phyloP scores from a whole-genome alignment of 2,113 vertebrate genomes.

The Rhineura floridana region DNA sequence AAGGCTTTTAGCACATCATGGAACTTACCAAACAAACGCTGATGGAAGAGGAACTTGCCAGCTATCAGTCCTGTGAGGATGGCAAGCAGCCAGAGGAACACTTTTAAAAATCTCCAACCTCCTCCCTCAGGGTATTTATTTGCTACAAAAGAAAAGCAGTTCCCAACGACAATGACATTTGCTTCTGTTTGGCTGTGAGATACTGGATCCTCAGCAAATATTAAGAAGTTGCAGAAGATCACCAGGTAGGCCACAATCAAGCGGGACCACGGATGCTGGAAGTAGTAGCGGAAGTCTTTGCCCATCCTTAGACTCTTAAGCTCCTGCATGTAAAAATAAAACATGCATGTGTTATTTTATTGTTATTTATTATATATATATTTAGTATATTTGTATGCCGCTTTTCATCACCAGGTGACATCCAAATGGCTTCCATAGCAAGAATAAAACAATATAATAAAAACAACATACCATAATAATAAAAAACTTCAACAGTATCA shows the following conservation, averaged over 20 bases:
- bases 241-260: constrained; percentile 95
- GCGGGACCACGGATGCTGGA: constrained; percentile 98
- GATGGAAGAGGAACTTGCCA: constrained; percentile 97
- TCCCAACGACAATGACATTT: constrained; percentile 94
- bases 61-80: constrained; percentile 89
- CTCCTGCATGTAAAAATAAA: constrained; percentile 72
- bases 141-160: constrained; percentile 97
- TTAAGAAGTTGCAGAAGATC: constrained; percentile 97
- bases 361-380: too few species aligned
- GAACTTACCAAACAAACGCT: constrained; percentile 93
- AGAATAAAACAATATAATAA: too few species aligned
- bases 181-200: constrained; percentile 98
- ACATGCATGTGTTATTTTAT: constrained; percentile 13
- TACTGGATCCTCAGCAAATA: constrained; percentile 96
- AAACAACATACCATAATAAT: too few species aligned
- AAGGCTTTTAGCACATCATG: background rate
- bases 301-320: constrained; percentile 83
- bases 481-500: too few species aligned
- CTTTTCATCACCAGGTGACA: too few species aligned
- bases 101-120: constrained; percentile 92
- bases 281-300: constrained; percentile 94
- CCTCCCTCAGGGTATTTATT: constrained; percentile 93
- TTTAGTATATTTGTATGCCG: too few species aligned
- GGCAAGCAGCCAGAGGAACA: constrained; percentile 91
- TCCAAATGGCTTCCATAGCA: too few species aligned